A percentile compares a stretch with the other conserved stretches of the same genome.
Evolutionary conservation across 2,888 invertebrate genomes (phyloP).

Genomic region (Heliothis peltigera): DNA sequence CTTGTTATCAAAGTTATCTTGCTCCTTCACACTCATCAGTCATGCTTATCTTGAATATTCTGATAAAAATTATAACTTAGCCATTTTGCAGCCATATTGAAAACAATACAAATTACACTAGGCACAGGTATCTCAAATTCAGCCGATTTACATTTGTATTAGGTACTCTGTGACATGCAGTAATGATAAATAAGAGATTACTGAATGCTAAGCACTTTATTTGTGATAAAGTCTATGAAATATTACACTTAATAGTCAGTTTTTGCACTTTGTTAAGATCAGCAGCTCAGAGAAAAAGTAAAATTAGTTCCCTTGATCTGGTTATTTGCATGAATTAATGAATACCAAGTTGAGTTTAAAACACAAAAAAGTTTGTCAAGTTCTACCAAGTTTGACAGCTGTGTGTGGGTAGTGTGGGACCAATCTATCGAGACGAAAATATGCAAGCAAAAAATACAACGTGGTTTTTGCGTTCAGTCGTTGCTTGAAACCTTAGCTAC

Average conservation of each 20-base stretch:
- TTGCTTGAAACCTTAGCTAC: slow-evolving; percentile 38
- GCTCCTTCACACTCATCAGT: slow-evolving; percentile 75
- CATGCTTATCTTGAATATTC: slow-evolving; percentile 77
- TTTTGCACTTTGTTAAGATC: slow-evolving; percentile 4
- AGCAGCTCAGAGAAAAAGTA: background rate
- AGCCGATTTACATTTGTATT: slow-evolving; percentile 55
- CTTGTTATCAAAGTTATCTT: slow-evolving; percentile 74
- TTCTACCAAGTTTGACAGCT: slow-evolving; percentile 41
- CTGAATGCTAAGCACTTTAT: slow-evolving; percentile 17
- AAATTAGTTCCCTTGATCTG: slow-evolving; percentile 28
- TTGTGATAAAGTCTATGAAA: slow-evolving; percentile 33
- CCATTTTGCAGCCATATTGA: slow-evolving; percentile 43
- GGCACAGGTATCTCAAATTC: slow-evolving; percentile 49
- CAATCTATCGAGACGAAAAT: slow-evolving; percentile 44
- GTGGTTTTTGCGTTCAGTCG: slow-evolving; percentile 47
- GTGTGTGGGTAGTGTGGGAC: slow-evolving; percentile 44
- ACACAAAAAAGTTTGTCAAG: slow-evolving; percentile 43
- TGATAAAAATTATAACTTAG: slow-evolving; percentile 67
- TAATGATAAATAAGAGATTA: slow-evolving; percentile 46
- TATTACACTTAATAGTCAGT: slow-evolving; percentile 16
- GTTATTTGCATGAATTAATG: slow-evolving; percentile 13
- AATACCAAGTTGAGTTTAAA: slow-evolving; percentile 6
- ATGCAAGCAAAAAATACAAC: slow-evolving; percentile 47
- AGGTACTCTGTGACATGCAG: slow-evolving; percentile 27
- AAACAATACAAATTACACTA: slow-evolving; percentile 48